phyloP scores from a whole-genome alignment of 2,888 invertebrate genomes.

The Galerucella pusilla region DNA sequence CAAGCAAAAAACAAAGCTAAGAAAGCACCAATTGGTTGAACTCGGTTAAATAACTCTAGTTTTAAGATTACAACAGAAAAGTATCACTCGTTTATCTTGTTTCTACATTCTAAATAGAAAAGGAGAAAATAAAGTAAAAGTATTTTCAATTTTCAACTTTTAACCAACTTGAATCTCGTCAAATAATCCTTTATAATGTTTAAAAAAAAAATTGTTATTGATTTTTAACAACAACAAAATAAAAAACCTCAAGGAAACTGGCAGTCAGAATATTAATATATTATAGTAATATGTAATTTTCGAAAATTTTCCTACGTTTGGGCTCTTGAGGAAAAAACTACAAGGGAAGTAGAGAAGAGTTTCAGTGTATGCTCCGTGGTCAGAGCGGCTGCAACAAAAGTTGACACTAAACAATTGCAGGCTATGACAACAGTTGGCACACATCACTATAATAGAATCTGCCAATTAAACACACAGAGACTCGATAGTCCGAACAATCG shows the following conservation, averaged over 20 bases:
- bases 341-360: conserved; percentile 54
- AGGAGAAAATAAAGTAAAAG: too few species aligned
- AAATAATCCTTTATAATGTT: too few species aligned
- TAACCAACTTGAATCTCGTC: too few species aligned
- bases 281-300: not conserved
- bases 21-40: too few species aligned
- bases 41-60: too few species aligned
- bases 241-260: conserved; percentile 7
- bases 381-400: conserved; percentile 67
- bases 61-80: too few species aligned
- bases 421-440: conserved; percentile 65
- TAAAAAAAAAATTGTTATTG: too few species aligned
- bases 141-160: too few species aligned
- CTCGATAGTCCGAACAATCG: conserved; percentile 28
- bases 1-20: too few species aligned
- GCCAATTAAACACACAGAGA: conserved; percentile 59
- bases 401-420: conserved; percentile 59
- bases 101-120: too few species aligned
- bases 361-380: conserved; percentile 62
- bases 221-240: not conserved
- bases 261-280: not conserved
- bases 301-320: conserved; percentile 43
- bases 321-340: conserved; percentile 53
- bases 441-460: conserved; percentile 63
- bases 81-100: too few species aligned